Evolutionary conservation across 1,140 invertebrate species (phyloP).

Genomic region (Potamilus streckersoni): DNA sequence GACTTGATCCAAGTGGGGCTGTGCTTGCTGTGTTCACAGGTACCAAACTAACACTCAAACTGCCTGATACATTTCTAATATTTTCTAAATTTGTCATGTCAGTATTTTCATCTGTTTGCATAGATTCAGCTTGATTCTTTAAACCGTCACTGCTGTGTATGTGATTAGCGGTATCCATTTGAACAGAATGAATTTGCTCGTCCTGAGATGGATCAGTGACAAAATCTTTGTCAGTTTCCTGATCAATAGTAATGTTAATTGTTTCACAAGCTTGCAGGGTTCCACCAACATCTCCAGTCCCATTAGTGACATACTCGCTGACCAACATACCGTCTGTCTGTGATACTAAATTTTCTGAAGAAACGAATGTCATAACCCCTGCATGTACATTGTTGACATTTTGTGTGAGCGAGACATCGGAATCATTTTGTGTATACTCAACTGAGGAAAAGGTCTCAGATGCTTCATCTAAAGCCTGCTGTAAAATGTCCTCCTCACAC

Average conservation of each 20-base stretch:
- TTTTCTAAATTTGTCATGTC: background rate
- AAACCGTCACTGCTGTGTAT: background rate
- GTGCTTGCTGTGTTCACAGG: conserved; percentile 62
- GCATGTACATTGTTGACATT: conserved; percentile 22
- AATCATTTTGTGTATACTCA: conserved; percentile 16
- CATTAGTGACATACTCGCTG: conserved; percentile 5
- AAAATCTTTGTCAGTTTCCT: conserved; percentile 31
- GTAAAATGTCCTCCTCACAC: conserved; percentile 63
- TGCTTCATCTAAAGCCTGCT: conserved; percentile 65
- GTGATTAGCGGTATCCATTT: conserved; percentile 1
- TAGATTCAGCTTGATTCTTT: no score
- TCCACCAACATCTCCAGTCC: conserved; percentile 10
- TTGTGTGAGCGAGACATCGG: conserved; percentile 25
- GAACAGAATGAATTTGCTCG: conserved; percentile 3
- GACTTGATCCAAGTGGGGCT: conserved; percentile 72
- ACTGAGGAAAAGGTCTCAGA: conserved; percentile 41
- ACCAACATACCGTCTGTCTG: conserved; percentile 9
- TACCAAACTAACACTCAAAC: conserved; percentile 37
- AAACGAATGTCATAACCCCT: conserved; percentile 12
- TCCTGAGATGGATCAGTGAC: conserved; percentile 5
- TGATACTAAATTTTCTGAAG: conserved; percentile 9
- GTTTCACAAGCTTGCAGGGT: conserved; percentile 6
- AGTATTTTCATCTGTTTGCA: background rate
- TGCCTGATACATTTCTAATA: background rate
- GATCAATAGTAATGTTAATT: conserved; percentile 11